A percentile compares a stretch with the other conserved stretches of the same genome.
These are phyloP conservation scores for Danaus plexippus DNA, from an alignment of 1,140 invertebrate genomes.

Conservation along the genomic window DNA sequence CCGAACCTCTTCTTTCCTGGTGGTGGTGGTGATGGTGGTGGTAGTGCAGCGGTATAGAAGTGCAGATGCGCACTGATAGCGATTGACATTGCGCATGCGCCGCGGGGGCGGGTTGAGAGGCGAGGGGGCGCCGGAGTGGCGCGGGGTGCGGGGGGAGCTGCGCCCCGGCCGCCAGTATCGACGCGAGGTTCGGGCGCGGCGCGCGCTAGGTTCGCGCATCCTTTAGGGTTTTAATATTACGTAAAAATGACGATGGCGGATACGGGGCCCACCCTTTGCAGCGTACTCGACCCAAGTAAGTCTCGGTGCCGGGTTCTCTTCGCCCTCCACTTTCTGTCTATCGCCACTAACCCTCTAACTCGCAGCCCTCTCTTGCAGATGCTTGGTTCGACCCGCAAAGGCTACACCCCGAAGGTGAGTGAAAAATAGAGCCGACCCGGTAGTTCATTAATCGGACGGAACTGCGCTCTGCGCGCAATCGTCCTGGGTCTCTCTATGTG, in stretches of 20 bases:
- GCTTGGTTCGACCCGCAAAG: constrained; percentile 91
- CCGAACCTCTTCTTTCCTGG: not conserved
- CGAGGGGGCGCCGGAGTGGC: constrained; percentile 17
- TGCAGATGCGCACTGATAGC: constrained; percentile 32
- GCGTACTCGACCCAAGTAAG: constrained; percentile 63
- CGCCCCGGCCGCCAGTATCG: constrained; percentile 57
- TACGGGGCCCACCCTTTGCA: constrained; percentile 60
- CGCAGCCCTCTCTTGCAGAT: constrained; percentile 81
- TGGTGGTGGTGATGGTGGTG: constrained; percentile 23
- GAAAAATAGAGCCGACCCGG: constrained; percentile 24
- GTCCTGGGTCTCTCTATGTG: constrained; percentile 19
- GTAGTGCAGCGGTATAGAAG: constrained; percentile 22
- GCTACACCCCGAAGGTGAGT: constrained; percentile 90
- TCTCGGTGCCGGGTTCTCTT: constrained; percentile 49
- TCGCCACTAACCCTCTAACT: constrained; percentile 68
- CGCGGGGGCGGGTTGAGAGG: constrained; percentile 17
- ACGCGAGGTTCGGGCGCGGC: constrained; percentile 63
- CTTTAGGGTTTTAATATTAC: constrained; percentile 42
- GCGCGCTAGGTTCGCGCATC: constrained; percentile 46
- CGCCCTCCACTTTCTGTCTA: constrained; percentile 48
- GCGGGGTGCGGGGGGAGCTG: constrained; percentile 29
- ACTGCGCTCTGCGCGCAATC: constrained; percentile 25
- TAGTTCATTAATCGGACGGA: constrained; percentile 21
- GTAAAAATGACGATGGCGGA: constrained; percentile 63
- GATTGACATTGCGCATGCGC: constrained; percentile 24